Evolutionary conservation across 1,140 invertebrate species (phyloP), one percentile per base, ranked within the genome.

Genomic region (Belonocnema kinseyi): DNA sequence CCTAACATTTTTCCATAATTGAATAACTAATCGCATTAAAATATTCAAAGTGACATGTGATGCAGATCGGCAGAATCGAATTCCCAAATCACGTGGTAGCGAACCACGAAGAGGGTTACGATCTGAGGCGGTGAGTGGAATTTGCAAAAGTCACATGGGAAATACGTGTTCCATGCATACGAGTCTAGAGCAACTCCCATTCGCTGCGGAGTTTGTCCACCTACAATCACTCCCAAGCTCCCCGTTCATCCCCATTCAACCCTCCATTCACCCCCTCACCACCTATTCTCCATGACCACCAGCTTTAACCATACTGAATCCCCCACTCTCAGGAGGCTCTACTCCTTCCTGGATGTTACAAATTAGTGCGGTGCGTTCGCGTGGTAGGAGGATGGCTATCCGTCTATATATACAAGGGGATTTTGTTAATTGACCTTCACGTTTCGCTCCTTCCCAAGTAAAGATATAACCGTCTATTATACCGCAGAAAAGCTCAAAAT

Each of bases 21-120:
- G 33, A 66, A 66, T 40, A 7, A 33, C 61, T 66, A 40, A 66
- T 66, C 14, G 61, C 26, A 66, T 66, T 46, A 66, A 66, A 66
- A 66, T 66, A 66, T 66, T 66, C 61, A 66, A 66, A 66, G 61
- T 66, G 61, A 66, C 61, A 66, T 66, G 61, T 66, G 61, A 66
- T 40, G 61, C n/a, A 14, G 61, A 33, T 46, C 40, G 61, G 33
- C 14, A n/a, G 61, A 66, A 33, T 66, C 5, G 14, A 66, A 46
- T 13, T 66, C 61, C 61, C 61, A 66, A 66, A 66, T 66, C 61
- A 66, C 61, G 61, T 66, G 61, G 61, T 66, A 66, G 33, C 46
- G 61, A 33, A 66, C 61, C 14, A 10, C 61, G 33, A 58, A 10
- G 26, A 40, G 61, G 61, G 61, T 66, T 66, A 16, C 61, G 26